Conservation (phyloP, 2,888 invertebrate genomes). For the Drosophila pegasa region DNA sequence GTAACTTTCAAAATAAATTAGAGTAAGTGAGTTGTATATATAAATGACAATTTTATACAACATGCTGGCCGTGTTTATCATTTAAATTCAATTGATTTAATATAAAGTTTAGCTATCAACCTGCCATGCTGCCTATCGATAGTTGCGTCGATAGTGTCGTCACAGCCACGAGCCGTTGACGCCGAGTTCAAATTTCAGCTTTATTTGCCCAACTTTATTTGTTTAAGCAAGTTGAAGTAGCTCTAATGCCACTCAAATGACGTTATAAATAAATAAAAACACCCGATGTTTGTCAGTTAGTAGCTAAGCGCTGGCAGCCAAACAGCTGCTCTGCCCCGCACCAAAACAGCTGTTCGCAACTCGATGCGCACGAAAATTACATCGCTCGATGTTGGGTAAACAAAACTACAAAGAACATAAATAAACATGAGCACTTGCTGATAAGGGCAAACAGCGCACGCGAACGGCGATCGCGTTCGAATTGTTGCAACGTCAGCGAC, state of each 20-base stretch:
- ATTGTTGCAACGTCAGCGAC: conserved; percentile 33
- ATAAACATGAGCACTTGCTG: conserved; percentile 67
- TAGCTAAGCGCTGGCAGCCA: not conserved
- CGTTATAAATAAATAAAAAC: not conserved
- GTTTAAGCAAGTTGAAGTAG: not conserved
- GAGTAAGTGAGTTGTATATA: not conserved
- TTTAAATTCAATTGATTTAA: not conserved
- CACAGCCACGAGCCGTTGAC: not conserved
- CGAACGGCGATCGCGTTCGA: conserved; percentile 24
- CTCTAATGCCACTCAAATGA: not conserved
- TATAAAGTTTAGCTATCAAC: not conserved
- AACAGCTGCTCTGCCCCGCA: conserved; percentile 28
- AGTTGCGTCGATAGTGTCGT: conserved; percentile 2
- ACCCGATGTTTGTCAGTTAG: not conserved
- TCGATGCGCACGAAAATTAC: conserved; percentile 20
- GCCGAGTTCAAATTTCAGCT: conserved; percentile 15
- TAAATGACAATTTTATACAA: not conserved
- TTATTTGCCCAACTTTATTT: not conserved
- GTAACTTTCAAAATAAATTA: not conserved
- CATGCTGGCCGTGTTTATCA: too few relatives aligned
- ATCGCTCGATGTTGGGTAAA: conserved; percentile 43
- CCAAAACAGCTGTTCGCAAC: conserved; percentile 42
- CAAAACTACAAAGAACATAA: conserved; percentile 33
- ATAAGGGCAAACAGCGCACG: conserved; percentile 58
- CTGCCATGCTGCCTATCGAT: conserved; percentile 9